Evolutionary conservation across 1,140 invertebrate genomes (phyloP).

Genomic region (Trachymyrmex septentrionalis): DNA sequence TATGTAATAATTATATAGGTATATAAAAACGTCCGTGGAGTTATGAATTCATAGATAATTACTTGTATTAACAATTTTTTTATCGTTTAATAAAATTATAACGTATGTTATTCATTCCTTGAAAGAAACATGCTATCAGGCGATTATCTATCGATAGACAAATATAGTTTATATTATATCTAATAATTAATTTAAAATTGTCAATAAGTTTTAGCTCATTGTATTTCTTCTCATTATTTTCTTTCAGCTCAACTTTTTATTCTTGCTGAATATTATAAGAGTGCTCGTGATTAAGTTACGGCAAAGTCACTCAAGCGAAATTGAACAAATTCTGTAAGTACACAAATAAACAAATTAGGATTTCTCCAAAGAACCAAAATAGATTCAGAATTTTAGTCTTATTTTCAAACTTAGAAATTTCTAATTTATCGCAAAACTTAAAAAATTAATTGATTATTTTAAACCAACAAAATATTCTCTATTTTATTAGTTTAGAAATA

Average conservation of each 20-base stretch:
- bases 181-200: not conserved
- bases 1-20: no score
- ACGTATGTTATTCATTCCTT: not conserved
- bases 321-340: conserved; percentile 92
- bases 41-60: not conserved
- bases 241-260: conserved; percentile 93
- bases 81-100: not conserved
- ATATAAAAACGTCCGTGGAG: not conserved
- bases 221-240: conserved; percentile 50
- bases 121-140: not conserved
- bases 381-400: not conserved
- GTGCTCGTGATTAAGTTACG: conserved; percentile 94
- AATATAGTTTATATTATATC: not conserved
- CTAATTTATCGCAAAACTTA: not conserved
- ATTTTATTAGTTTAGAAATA: not conserved
- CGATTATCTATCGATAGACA: not conserved
- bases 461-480: not conserved
- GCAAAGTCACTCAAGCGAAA: conserved; percentile 92
- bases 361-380: not conserved
- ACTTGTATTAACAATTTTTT: not conserved
- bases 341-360: not conserved
- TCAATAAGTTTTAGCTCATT: not conserved
- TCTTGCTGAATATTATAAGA: conserved; percentile 94
- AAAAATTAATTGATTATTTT: no score
- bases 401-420: not conserved